Conservation (phyloP, 2,888 invertebrate species). For the Crossocerus cetratus region DNA sequence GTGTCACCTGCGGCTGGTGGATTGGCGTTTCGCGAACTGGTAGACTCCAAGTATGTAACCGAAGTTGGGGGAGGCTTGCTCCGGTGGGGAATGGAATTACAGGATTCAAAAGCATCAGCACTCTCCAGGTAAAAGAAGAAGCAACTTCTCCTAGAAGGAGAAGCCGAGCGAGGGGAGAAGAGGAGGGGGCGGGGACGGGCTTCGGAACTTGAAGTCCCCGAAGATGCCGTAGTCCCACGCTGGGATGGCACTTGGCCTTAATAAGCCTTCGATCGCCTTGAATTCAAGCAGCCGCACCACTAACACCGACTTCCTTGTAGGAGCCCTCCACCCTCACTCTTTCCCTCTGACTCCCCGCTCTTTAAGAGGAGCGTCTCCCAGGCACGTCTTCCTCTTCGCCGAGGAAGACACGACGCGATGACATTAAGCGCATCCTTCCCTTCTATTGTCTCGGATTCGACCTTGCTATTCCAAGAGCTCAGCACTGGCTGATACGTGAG, state of each 20-base stretch:
- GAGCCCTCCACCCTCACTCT: too few species aligned
- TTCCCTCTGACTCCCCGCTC: slow-evolving; percentile 6
- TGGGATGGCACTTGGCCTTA: slow-evolving; percentile 71
- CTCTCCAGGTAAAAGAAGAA: not conserved
- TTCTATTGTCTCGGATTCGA: slow-evolving; percentile 40
- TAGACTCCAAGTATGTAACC: too few species aligned
- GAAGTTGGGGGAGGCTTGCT: too few species aligned
- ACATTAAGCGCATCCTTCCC: slow-evolving; percentile 18
- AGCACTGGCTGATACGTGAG: slow-evolving; percentile 17
- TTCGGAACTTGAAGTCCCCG: not conserved
- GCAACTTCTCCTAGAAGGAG: not conserved
- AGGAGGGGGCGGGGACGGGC: not conserved
- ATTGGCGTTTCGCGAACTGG: too few species aligned
- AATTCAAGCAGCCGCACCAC: slow-evolving; percentile 48
- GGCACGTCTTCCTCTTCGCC: slow-evolving; percentile 11
- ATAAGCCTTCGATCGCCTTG: slow-evolving; percentile 69
- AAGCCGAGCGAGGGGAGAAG: not conserved
- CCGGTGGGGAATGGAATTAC: too few species aligned
- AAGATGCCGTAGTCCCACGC: slow-evolving; percentile 34
- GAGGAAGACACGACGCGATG: too few species aligned
- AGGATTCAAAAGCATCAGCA: too few species aligned
- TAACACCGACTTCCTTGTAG: slow-evolving; percentile 16
- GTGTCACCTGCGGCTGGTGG: too few species aligned
- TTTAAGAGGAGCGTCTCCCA: not conserved
- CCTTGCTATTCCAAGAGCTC: slow-evolving; percentile 10